Evolutionary conservation across 2,797 vertebrate genomes (phyloP), one percentile per base, ranked within the genome.

Genomic region (Echiichthys vipera): DNA sequence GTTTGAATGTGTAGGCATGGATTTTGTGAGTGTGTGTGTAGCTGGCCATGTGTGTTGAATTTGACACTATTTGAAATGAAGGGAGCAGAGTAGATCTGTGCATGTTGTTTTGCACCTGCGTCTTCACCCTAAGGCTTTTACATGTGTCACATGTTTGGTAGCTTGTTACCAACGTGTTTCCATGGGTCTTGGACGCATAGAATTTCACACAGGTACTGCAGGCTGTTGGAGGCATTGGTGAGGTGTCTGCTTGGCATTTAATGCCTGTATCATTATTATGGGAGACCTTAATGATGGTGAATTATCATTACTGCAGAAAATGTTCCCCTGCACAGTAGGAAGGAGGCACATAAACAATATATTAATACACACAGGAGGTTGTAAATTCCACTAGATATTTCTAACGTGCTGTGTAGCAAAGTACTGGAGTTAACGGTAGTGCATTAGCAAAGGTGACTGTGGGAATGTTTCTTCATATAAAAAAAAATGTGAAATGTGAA

Each of bases 221-320:
- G 77, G 69, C 57, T 64, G 46, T 53, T 55, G 49, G 74, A 68
- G 32, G 81, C n/a, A 69, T 84, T 74, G 78, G 57, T 65, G 59
- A 76, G 65, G 59, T 45, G 61, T 58, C 66, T 65, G 65, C 65
- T 77, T 83, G 73, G 74, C 82, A 75, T 65, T 73, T 40, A 49
- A 68, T 46, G 61, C 61, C 59, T 65, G 78, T 55, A 81, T 84
- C 59, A 84, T 84, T 81, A 80, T 84, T 84, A 87, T 73, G 55
- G 49, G 71, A 85, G 46, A 64, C 45, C 50, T 73, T 79, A 84
- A 89, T 82, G 81, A 86, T 80, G 67, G 80, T 83, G 71, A 86
- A 84, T 90, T 82, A 89, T 87, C 84, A 83, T 83, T 79, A 86
- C 53, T 71, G 88, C 77, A 67, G 81, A 77, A 81, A 76, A 79